These are phyloP conservation scores for Aricia agestis DNA, from an alignment of 1,140 invertebrate species.

Conservation along the genomic window DNA sequence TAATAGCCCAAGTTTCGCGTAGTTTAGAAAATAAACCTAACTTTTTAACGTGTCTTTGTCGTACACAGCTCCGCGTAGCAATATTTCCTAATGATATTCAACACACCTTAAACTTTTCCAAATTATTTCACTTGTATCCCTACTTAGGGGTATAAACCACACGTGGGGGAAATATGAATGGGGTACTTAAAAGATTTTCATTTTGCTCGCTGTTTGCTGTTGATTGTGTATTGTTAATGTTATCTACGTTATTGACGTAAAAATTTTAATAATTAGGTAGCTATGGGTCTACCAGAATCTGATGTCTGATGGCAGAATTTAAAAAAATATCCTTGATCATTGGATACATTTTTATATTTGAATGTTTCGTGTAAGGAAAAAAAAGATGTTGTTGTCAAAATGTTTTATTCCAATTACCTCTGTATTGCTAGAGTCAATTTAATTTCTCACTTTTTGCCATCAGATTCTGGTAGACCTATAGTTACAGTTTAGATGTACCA, in stretches of 20 bases:
- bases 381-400: too few species aligned
- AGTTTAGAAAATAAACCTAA: constrained; percentile 45
- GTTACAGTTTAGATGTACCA: too few species aligned
- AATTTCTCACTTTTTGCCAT: too few species aligned
- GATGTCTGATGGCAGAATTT: too few species aligned
- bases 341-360: too few species aligned
- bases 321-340: too few species aligned
- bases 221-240: neutral
- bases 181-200: neutral
- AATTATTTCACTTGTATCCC: constrained; percentile 7
- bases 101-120: constrained; percentile 13
- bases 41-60: constrained; percentile 46
- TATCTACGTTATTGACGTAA: neutral
- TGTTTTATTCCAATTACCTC: too few species aligned
- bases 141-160: neutral
- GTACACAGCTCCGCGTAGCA: constrained; percentile 29
- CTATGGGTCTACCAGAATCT: too few species aligned
- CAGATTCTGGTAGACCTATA: too few species aligned
- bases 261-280: too few species aligned
- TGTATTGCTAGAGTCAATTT: too few species aligned
- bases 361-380: too few species aligned
- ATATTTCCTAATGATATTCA: constrained; percentile 18
- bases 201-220: neutral
- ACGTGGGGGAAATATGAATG: neutral
- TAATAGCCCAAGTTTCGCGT: constrained; percentile 53